Evolutionary conservation across 2,113 vertebrate genomes (phyloP).

Genomic region (Cathartes aura): DNA sequence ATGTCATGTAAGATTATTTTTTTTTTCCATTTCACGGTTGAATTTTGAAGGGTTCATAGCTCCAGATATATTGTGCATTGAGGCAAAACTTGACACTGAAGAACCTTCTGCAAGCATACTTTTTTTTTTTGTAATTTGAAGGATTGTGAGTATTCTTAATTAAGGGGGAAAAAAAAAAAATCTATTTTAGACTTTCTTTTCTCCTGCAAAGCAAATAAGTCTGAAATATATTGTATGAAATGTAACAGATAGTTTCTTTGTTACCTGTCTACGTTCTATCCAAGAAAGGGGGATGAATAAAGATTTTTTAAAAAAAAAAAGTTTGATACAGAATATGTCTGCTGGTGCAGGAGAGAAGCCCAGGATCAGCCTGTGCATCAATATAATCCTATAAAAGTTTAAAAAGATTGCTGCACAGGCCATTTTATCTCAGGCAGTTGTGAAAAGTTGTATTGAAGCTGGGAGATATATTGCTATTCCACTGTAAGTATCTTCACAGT

Average conservation of each 20-base stretch:
- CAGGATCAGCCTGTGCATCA: not conserved
- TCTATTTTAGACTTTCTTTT: not conserved
- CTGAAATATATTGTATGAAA: not conserved
- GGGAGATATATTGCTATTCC: not conserved
- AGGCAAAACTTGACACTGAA: not conserved
- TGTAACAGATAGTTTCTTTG: not conserved
- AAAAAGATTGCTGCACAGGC: not conserved
- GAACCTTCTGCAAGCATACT: not conserved
- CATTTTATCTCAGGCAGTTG: not conserved
- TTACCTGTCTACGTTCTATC: not conserved
- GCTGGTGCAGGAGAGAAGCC: not conserved
- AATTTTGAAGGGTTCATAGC: not conserved
- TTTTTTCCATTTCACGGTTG: not conserved
- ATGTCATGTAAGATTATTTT: accelerated
- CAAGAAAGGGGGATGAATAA: not conserved
- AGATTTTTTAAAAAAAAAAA: not conserved
- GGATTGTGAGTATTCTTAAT: not conserved
- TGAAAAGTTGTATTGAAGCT: not conserved
- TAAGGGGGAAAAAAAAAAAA: not conserved
- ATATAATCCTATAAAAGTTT: not conserved
- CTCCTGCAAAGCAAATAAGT: accelerated
- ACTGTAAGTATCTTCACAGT: not conserved
- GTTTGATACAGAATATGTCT: not conserved
- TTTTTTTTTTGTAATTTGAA: not conserved
- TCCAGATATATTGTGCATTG: not conserved